Percentiles rank a stretch among this genome's conserved stretches.
Evolutionary conservation across 2,888 invertebrate genomes (phyloP).

Genomic region (Phasia obesa): DNA sequence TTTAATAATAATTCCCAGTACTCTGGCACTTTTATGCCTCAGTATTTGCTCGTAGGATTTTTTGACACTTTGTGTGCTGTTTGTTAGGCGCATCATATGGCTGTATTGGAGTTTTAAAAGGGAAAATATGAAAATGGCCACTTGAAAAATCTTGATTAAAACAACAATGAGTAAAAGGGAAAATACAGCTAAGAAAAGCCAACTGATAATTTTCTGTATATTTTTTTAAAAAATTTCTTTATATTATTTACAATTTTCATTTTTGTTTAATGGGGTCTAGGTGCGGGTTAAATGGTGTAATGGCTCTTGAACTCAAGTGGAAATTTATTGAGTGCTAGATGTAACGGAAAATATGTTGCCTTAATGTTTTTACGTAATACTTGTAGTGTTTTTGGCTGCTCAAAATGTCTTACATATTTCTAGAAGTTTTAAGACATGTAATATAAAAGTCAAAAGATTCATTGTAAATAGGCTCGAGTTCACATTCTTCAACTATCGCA

Average conservation of each 20-base stretch:
- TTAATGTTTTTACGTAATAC: background rate
- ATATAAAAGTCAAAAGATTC: too few relatives aligned
- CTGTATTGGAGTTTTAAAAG: slow-evolving; percentile 1
- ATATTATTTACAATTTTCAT: background rate
- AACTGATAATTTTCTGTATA: slow-evolving; percentile 4
- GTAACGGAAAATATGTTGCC: background rate
- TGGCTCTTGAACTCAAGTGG: background rate
- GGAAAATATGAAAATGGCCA: slow-evolving; percentile 1
- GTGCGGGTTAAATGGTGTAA: too few relatives aligned
- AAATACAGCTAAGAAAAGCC: slow-evolving; percentile 3
- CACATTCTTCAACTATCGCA: too few relatives aligned
- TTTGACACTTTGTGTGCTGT: background rate
- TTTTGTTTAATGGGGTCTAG: slow-evolving; percentile 30
- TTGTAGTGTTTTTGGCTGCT: too few relatives aligned
- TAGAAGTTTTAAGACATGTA: too few relatives aligned
- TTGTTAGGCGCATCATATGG: background rate
- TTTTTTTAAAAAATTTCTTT: background rate
- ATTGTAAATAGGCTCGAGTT: too few relatives aligned
- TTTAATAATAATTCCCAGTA: too few relatives aligned
- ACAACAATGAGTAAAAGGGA: background rate
- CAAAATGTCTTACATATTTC: too few relatives aligned
- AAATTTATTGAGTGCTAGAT: background rate
- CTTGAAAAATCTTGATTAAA: slow-evolving; percentile 16
- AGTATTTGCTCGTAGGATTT: background rate
- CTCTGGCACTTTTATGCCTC: too few relatives aligned